Evolutionary conservation across 2,113 vertebrate genomes (phyloP).

Genomic region (Lagenorhynchus albirostris): DNA sequence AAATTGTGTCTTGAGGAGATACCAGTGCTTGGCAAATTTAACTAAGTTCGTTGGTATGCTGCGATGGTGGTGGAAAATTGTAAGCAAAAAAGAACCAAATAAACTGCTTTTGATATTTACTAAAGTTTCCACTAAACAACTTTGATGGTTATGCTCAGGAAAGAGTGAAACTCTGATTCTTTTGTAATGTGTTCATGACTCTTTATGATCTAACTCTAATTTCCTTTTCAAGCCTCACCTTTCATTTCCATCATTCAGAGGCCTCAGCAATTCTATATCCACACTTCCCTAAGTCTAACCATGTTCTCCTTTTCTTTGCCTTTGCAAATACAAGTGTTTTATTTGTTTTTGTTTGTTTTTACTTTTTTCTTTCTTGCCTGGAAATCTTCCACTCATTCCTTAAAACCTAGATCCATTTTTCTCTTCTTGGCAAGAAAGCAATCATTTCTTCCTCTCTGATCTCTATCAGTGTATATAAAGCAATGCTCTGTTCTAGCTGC

Average conservation of each 20-base stretch:
- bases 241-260: neutral
- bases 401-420: neutral
- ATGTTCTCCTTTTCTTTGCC: neutral
- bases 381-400: neutral
- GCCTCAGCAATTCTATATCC: neutral
- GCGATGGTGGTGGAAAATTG: neutral
- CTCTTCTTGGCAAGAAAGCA: neutral
- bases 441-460: neutral
- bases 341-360: neutral
- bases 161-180: neutral
- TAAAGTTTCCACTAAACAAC: neutral
- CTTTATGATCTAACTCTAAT: neutral
- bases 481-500: neutral
- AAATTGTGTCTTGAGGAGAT: neutral
- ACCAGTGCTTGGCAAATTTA: neutral
- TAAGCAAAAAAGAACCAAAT: neutral
- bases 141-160: neutral
- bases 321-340: neutral
- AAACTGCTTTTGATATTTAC: neutral
- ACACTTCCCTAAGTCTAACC: neutral
- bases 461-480: neutral
- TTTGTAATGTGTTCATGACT: neutral
- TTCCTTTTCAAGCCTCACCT: neutral
- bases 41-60: neutral
- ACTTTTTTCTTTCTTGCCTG: neutral